phyloP scores from a whole-genome alignment of 2,797 vertebrate genomes.

The Peromyscus melanophrys region DNA sequence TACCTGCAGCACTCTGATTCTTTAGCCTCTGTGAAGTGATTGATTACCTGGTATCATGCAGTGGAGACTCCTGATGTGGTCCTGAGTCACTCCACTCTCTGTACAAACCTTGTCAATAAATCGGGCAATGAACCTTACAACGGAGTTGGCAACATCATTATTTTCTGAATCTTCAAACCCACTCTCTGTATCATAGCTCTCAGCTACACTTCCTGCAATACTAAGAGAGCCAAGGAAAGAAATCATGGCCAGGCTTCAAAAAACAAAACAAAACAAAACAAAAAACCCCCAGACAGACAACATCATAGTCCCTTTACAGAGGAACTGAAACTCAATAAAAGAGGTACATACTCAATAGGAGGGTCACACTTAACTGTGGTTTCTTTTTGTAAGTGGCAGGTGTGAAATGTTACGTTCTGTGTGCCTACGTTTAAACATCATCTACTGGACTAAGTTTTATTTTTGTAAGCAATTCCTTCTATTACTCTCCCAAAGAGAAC shows the following conservation, averaged over 20 bases:
- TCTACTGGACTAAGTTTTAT: constrained; percentile 20
- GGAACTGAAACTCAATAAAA: constrained; percentile 31
- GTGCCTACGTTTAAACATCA: not conserved
- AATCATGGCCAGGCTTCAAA: constrained; percentile 44
- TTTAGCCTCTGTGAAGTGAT: constrained; percentile 37
- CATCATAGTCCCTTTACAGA: not conserved
- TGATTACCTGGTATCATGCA: constrained; percentile 98
- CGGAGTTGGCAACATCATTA: constrained; percentile 96
- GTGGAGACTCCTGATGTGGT: constrained; percentile 98
- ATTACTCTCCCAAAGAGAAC: constrained; percentile 57
- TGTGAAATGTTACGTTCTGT: not conserved
- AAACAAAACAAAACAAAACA: not conserved
- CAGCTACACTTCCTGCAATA: constrained; percentile 98
- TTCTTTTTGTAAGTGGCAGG: not conserved
- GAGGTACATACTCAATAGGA: not conserved
- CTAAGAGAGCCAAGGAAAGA: constrained; percentile 88
- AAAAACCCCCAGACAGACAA: not conserved
- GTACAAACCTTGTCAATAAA: constrained; percentile 99
- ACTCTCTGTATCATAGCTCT: constrained; percentile 99
- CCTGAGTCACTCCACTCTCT: constrained; percentile 98
- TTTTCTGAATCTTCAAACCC: constrained; percentile 98
- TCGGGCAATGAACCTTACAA: constrained; percentile 96
- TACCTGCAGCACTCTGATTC: not conserved
- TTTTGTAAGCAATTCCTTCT: constrained; percentile 60
- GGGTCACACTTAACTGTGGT: not conserved